Base-by-base conservation (phyloP, 2,797 vertebrate genomes). In the Hippoglossus hippoglossus region DNA sequence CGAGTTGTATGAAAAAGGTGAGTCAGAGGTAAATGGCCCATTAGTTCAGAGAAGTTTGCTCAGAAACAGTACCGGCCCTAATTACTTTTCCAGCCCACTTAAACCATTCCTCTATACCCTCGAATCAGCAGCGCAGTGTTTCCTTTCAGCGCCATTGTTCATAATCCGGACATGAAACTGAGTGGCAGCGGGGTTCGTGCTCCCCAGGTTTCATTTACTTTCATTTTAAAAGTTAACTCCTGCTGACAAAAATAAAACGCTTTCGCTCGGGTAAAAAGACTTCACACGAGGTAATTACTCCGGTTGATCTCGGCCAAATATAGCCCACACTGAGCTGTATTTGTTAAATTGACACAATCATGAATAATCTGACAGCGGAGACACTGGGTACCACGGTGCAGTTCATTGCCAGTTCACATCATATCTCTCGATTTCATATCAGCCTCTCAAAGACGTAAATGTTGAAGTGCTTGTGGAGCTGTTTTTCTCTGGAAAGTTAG, bases 281-380 rank as follows among this genome's bases (percentile, higher is more conserved):
- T 75, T 85, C 81, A 83, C 65, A 80, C 75, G 25, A 74, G 62
- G 82, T 67, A 80, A 91, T 85, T 80, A 81, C 46, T 71, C 64
- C 13, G 26, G 70, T 67, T 69, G 71, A 81, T 85, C 68, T 73
- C 70, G 49, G 46, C 44, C 63, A 75, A 85, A 82, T 71, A 67
- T 73, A 83, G 71, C 64, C 62, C 73, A 74, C 64, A 62, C 62
- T 82, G 71, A 54, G 73, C 64, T 81, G 77, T 73, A 84, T 86
- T 80, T 86, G 73, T 75, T 77, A 78, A 82, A 83, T 77, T 67
- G 64, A 73, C 77, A 80, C 73, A 85, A 83, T 87, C 79, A 63
- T 71, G 63, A 69, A 74, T 75, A 82, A 78, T 82, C 67, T 82
- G 75, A 83, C 75, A 68, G 67, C 57, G 53, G 46, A 64, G 58